phyloP scores from a whole-genome alignment of 2,888 invertebrate genomes.

The Himalopsyche japonica region DNA sequence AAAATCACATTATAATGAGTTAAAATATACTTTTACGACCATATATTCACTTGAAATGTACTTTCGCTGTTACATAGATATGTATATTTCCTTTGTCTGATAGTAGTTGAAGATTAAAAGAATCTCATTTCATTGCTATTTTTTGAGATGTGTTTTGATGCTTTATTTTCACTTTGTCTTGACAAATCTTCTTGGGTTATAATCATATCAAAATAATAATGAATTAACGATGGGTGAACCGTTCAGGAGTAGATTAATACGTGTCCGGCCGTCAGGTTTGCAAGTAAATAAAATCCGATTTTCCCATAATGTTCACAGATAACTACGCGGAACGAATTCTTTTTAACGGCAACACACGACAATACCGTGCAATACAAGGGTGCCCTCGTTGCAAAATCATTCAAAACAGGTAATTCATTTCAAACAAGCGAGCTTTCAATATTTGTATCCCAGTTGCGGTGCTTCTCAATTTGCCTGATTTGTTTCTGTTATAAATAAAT shows the following conservation, averaged over 20 bases:
- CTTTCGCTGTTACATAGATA: too few relatives aligned
- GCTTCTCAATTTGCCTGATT: neutral
- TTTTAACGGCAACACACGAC: neutral
- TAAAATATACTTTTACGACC: too few relatives aligned
- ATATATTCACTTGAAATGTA: too few relatives aligned
- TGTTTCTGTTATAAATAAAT: neutral
- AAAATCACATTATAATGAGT: too few relatives aligned
- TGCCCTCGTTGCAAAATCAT: neutral
- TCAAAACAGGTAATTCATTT: neutral
- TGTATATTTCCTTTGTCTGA: too few relatives aligned
- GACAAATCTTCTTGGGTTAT: too few relatives aligned
- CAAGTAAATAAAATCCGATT: constrained; percentile 1
- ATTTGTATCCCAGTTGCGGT: neutral
- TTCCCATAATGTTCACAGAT: neutral
- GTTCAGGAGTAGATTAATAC: neutral
- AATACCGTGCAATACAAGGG: neutral
- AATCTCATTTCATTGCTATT: too few relatives aligned
- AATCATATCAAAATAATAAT: too few relatives aligned
- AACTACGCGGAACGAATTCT: neutral
- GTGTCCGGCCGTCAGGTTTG: neutral
- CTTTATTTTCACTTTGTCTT: too few relatives aligned
- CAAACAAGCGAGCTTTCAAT: neutral
- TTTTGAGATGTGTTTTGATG: too few relatives aligned
- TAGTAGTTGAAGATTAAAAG: too few relatives aligned
- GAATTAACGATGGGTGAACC: too few relatives aligned